phyloP scores from a whole-genome alignment of 2,888 invertebrate species.

The Oscheius sp. region DNA sequence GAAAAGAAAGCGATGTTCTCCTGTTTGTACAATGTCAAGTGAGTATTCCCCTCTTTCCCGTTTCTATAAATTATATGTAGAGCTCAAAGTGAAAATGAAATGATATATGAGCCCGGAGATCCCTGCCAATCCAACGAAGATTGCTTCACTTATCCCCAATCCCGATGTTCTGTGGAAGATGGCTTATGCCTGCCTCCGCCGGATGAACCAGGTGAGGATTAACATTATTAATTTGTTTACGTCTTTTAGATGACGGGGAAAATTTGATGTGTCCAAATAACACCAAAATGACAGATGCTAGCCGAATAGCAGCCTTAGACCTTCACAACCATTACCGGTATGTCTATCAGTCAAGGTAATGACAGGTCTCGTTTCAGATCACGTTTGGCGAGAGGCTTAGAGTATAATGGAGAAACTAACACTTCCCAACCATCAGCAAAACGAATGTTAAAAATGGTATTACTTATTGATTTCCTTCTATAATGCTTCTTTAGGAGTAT shows the following conservation, averaged over 20 bases:
- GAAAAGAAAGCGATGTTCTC: constrained; percentile 47
- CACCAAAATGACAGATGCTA: constrained; percentile 43
- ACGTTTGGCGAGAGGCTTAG: constrained; percentile 48
- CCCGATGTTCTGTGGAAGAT: constrained; percentile 46
- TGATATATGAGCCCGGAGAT: constrained; percentile 54
- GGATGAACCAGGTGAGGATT: constrained; percentile 17
- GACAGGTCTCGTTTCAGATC: constrained; percentile 37
- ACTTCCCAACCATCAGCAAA: constrained; percentile 46
- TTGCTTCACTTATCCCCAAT: constrained; percentile 54
- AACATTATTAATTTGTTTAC: background rate
- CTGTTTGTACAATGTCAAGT: constrained; percentile 55
- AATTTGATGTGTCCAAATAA: constrained; percentile 44
- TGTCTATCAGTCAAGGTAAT: background rate
- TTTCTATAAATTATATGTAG: constrained; percentile 29
- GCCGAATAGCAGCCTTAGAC: constrained; percentile 44
- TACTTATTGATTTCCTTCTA: too few relatives aligned
- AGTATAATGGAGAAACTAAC: constrained; percentile 55
- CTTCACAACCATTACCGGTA: constrained; percentile 55
- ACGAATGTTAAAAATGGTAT: constrained; percentile 54
- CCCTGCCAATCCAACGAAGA: constrained; percentile 49
- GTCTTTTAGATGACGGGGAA: constrained; percentile 36
- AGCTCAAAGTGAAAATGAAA: constrained; percentile 53
- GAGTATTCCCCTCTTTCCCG: background rate
- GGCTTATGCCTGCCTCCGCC: constrained; percentile 49
- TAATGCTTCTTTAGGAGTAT: constrained; percentile 53